A percentile compares a stretch with the other conserved stretches of the same genome.
Conservation (phyloP, 2,888 invertebrate genomes). For the Cremastinae sp. region DNA sequence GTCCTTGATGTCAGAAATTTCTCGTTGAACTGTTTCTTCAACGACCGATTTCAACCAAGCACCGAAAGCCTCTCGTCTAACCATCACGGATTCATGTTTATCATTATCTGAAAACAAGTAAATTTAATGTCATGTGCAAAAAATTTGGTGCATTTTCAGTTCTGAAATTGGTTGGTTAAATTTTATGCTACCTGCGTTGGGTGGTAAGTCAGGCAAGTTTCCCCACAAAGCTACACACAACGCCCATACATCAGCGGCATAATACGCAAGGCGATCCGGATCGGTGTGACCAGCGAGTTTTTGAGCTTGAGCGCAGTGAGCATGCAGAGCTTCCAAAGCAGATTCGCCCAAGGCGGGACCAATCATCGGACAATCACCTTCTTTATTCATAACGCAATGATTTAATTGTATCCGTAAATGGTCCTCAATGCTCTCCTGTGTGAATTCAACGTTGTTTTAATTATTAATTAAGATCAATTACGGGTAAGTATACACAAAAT, state of each 20-base stretch:
- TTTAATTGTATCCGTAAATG: constrained; percentile 86
- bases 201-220: constrained; percentile 82
- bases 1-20: constrained; percentile 70
- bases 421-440: constrained; percentile 83
- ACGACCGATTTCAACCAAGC: constrained; percentile 84
- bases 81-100: constrained; percentile 81
- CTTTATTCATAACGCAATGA: constrained; percentile 81
- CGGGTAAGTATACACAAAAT: not conserved
- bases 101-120: constrained; percentile 79
- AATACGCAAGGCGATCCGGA: constrained; percentile 77
- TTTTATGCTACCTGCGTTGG: constrained; percentile 80
- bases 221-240: constrained; percentile 92
- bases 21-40: constrained; percentile 77
- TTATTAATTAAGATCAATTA: not conserved
- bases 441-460: constrained; percentile 28
- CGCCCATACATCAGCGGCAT: constrained; percentile 74
- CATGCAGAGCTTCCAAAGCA: constrained; percentile 82
- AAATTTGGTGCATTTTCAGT: not conserved
- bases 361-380: constrained; percentile 81
- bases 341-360: constrained; percentile 73
- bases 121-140: not conserved
- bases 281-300: constrained; percentile 71
- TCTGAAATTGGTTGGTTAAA: constrained; percentile 2
- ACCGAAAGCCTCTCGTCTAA: constrained; percentile 84
- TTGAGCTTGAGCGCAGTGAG: constrained; percentile 82